Evolutionary conservation across 2,113 vertebrate genomes (phyloP).

Genomic region (Chlorocebus sabaeus): DNA sequence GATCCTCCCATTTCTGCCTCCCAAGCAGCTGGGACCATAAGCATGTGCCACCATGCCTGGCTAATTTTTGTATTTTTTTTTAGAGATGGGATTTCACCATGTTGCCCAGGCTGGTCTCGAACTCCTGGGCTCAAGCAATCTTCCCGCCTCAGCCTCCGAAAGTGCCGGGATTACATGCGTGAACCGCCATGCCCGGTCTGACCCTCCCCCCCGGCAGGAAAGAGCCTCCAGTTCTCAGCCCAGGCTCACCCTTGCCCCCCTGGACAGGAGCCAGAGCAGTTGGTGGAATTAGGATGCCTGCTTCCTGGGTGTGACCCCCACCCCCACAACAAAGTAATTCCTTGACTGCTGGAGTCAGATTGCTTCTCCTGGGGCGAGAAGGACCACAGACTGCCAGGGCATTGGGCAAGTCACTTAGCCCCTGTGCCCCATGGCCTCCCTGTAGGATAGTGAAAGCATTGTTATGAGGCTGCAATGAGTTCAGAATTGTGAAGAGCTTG

Average conservation of each 20-base stretch:
- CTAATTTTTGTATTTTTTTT: no score
- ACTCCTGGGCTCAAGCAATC: no score
- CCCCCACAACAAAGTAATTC: background rate
- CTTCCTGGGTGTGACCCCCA: background rate
- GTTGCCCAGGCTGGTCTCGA: no score
- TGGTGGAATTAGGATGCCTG: background rate
- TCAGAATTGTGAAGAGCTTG: background rate
- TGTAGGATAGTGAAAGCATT: background rate
- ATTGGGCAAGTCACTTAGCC: background rate
- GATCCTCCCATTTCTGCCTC: no score
- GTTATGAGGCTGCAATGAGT: background rate
- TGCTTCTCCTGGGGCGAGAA: background rate
- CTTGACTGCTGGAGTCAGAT: conserved; percentile 1
- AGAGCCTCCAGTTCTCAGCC: background rate
- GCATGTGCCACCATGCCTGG: no score
- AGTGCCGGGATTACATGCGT: no score
- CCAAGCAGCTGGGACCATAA: no score
- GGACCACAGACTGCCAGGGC: background rate
- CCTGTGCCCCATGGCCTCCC: background rate
- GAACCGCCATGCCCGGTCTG: no score
- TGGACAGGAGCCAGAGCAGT: background rate
- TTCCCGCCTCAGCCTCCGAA: no score
- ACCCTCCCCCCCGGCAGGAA: background rate
- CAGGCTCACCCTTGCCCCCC: background rate
- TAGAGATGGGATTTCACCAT: no score